Evolutionary conservation across 2,888 invertebrate genomes (phyloP), one percentile per base, ranked within the genome.

Genomic region (Resseliella maxima): DNA sequence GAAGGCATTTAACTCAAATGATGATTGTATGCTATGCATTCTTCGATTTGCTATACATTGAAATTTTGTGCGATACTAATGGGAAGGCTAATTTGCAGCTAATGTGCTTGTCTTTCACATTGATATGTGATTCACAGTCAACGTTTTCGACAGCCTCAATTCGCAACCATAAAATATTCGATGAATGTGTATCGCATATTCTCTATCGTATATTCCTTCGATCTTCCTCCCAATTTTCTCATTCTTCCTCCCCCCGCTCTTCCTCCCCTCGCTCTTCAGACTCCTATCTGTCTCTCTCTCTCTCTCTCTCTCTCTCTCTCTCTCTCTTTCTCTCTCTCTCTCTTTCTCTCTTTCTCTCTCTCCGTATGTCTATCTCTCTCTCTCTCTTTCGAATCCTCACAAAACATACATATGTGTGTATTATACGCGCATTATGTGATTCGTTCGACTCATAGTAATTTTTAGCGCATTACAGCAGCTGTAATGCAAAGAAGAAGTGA

Each of bases 381-480:
- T 59, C 24, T 6, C 24, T 59, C 59, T 24, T 2, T 24, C 24
- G 41, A 12, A 12, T n/a, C n/a, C n/a, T n/a, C n/a, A n/a, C n/a
- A n/a, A n/a, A n/a, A n/a, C n/a, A 3, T 24, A 24, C 0, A 24
- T 59, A 24, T 59, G 3, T 24, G 59, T n/a, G 59, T 24, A 59
- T 50, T 50, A 59, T 59, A 24, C 24, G 59, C 59, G 59, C 59
- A 59, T 59, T 31, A 72, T 72, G 15, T 31, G 72, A 72, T 72
- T 72, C 72, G 31, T 1, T 12, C 31, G 59, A 2, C 46, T 27
- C 31, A 72, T 35, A 72, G 72, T 31, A 72, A 72, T 72, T 27
- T 15, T 72, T 72, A 72, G 31, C 72, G 35, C 72, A 72, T 72
- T 31, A 72, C 72, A 72, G n/a, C 72, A 72, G 72, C 72, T 72